Evolutionary conservation across 2,797 vertebrate genomes (phyloP), one percentile per base, ranked within the genome.

Genomic region (Coregonus suidteri): DNA sequence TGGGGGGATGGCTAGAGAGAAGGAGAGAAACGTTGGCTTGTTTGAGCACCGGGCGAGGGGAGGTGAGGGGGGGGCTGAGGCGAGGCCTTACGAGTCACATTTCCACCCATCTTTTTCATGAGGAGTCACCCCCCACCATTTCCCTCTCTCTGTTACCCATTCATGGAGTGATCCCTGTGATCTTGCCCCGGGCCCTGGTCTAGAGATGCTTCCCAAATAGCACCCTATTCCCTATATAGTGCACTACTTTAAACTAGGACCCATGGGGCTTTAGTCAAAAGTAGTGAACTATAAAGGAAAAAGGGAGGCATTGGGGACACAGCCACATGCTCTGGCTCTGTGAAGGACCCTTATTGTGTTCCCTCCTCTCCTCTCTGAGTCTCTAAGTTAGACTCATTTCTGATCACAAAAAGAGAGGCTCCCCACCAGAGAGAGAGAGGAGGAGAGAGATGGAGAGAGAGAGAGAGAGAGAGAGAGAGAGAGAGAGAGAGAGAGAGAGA

Each of bases 281-380:
- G 37, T 7, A 56, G 1, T 56, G 54, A 1, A 4, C 5, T 56
- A 7, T 6, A 7, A 18, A 59, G 18, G 18, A 2, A 59, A 7
- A 2, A 2, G 18, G 54, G 18, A 18, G 18, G 1, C 6, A n/a
- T 59, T 59, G 6, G 13, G 54, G 5, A 59, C 6, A 20, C 3
- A 56, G 0, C 86, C 82, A 76, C 82, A 80, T 83, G 83, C 20
- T 70, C 54, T 56, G 54, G 54, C 18, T 59, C 41, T 47, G 68
- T 89, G 90, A 93, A 92, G 88, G 85, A 88, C 83, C 83, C 83
- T 88, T 83, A 91, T 92, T 93, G 93, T 94, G 81, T 78, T 37
- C 54, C 4, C 54, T 56, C 20, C 59, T 62, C 59, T 20, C n/a
- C 20, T 62, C 20, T 62, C 59, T 9, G n/a, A 14, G 6, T 62